These are phyloP conservation scores for Biston stratarius DNA, from an alignment of 2,888 invertebrate species.

Conservation along the genomic window DNA sequence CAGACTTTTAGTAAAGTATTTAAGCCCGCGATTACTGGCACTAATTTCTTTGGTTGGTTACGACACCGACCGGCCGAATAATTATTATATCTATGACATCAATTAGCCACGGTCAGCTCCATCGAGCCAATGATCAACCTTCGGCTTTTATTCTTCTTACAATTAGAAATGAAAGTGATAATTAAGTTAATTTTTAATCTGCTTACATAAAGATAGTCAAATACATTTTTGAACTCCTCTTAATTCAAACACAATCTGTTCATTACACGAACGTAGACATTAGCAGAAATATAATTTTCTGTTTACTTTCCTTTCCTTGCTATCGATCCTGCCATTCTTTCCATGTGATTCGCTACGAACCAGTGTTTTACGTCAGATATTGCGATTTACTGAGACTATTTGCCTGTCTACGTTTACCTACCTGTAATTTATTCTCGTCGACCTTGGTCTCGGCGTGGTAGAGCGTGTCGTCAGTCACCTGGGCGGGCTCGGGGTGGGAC, in stretches of 20 bases:
- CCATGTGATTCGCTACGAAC: background rate
- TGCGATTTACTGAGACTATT: background rate
- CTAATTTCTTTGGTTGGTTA: conserved; percentile 37
- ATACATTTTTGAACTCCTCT: background rate
- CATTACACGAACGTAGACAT: too few relatives aligned
- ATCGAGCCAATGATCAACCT: conserved; percentile 30
- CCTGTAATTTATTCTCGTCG: conserved; percentile 82
- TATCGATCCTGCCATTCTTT: background rate
- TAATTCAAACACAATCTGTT: background rate
- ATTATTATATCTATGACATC: conserved; percentile 36
- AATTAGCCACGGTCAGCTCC: conserved; percentile 35
- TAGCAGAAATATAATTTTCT: too few relatives aligned
- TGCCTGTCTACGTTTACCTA: conserved; percentile 43
- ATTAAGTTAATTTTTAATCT: background rate
- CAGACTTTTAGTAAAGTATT: background rate
- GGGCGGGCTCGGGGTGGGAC: conserved; percentile 54
- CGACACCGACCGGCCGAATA: conserved; percentile 37
- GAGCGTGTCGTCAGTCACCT: conserved; percentile 72
- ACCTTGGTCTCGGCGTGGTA: conserved; percentile 79
- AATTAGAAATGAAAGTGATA: background rate
- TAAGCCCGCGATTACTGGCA: conserved; percentile 22
- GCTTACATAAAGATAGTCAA: background rate
- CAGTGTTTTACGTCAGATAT: background rate
- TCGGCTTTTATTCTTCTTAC: conserved; percentile 30
- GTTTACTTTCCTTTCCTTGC: background rate